These are phyloP conservation scores for Drosophila burlai DNA, from an alignment of 1,140 invertebrate genomes.

Conservation along the genomic window DNA sequence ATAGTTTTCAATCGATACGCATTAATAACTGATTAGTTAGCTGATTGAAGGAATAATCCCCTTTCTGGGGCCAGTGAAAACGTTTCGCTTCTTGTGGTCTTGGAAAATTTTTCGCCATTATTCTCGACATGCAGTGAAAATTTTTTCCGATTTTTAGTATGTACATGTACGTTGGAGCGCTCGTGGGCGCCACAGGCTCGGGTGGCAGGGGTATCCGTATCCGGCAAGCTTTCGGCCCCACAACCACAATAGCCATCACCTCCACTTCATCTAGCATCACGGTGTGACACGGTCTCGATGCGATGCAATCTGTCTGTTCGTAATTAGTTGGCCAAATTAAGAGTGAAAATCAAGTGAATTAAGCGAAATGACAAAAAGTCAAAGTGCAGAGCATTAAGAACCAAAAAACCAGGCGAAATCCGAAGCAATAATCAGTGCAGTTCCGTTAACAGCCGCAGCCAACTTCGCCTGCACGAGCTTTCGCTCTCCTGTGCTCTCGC, in stretches of 20 bases:
- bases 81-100: constrained; percentile 9
- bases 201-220: constrained; percentile 58
- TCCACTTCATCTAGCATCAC: constrained; percentile 25
- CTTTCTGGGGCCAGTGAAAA: constrained; percentile 4
- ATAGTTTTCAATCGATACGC: constrained; percentile 50
- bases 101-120: constrained; percentile 66
- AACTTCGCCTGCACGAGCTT: constrained; percentile 59
- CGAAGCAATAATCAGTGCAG: constrained; percentile 32
- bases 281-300: constrained; percentile 40
- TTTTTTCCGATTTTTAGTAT: constrained; percentile 84
- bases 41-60: constrained; percentile 1
- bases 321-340: constrained; percentile 57
- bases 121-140: constrained; percentile 70
- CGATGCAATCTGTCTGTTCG: constrained; percentile 48
- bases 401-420: constrained; percentile 47
- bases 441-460: constrained; percentile 57
- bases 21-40: constrained; percentile 30
- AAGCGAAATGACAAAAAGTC: constrained; percentile 67
- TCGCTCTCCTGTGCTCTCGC: constrained; percentile 13
- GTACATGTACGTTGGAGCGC: constrained; percentile 81
- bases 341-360: constrained; percentile 62
- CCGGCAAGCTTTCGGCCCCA: constrained; percentile 64
- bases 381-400: constrained; percentile 48
- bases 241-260: constrained; percentile 15
- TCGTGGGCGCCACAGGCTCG: constrained; percentile 67